Evolutionary conservation across 1,140 invertebrate genomes (phyloP).

Genomic region (Luehdorfia chinensis): DNA sequence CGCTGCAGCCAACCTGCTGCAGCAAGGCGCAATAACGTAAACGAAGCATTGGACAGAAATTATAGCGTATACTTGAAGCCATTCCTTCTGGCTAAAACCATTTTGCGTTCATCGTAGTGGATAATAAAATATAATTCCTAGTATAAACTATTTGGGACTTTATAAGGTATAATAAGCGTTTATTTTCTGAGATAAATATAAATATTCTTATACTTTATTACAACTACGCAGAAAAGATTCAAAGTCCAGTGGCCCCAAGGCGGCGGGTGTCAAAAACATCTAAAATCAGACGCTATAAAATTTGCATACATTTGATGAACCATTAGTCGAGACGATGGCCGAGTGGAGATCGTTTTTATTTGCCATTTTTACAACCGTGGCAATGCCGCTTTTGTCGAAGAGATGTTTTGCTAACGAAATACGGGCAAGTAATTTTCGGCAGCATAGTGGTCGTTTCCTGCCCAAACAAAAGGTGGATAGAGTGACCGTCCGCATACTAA

Average conservation of each 20-base stretch:
- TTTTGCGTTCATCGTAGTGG: too few relatives aligned
- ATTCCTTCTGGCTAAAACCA: too few relatives aligned
- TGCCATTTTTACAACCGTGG: constrained; percentile 46
- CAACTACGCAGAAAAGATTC: too few relatives aligned
- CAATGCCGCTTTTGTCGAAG: constrained; percentile 40
- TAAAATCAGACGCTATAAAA: constrained; percentile 69
- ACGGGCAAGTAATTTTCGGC: constrained; percentile 60
- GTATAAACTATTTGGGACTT: too few relatives aligned
- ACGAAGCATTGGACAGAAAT: too few relatives aligned
- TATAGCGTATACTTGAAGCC: too few relatives aligned
- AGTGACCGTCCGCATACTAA: constrained; percentile 57
- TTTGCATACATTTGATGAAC: constrained; percentile 67
- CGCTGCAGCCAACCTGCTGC: too few relatives aligned
- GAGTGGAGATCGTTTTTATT: constrained; percentile 45
- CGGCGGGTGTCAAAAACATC: constrained; percentile 43
- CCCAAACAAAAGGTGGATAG: constrained; percentile 67
- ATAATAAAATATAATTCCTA: too few relatives aligned
- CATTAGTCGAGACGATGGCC: constrained; percentile 48
- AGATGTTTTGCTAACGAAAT: constrained; percentile 46
- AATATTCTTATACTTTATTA: too few relatives aligned
- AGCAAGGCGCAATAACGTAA: too few relatives aligned
- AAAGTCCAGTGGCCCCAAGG: constrained; percentile 39
- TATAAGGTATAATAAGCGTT: too few relatives aligned
- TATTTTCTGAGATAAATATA: too few relatives aligned
- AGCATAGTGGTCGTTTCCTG: constrained; percentile 65